Base-by-base conservation (phyloP, 2,797 vertebrate genomes). In the Sebastes glaucus region DNA sequence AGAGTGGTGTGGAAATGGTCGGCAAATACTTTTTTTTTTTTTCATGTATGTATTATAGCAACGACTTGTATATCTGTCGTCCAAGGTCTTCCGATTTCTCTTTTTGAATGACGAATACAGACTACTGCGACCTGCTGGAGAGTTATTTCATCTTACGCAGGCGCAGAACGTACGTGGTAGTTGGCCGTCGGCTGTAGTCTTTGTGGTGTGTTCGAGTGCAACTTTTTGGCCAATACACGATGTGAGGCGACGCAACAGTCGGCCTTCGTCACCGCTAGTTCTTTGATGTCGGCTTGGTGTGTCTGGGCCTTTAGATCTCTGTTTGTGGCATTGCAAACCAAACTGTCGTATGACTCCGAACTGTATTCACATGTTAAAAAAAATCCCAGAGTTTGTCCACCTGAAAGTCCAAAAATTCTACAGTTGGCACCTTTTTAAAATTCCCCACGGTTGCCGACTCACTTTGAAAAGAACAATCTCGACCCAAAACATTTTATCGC, bases 401-500 rank as follows among this genome's bases (percentile, higher is more conserved):
- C 35, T 69, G 11, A 74, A 70, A 66, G 69, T 65, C 10, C 68
- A n/a, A 20, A 49, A 38, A 55, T 63, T 57, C 30, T 14, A 42
- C 16, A 69, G 27, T 42, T 55, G n/a, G 3, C 60, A 3, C 18
- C 27, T 62, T 76, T 70, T 56, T 20, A n/a, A 30, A 56, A 73
- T 74, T 65, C 64, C 33, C 42, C n/a, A 56, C 59, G 10, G 35
- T 60, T 77, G 35, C 65, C 64, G 71, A 74, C 11, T 80, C 20
- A 42, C 49, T 74, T 76, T 63, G 49, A 10, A 74, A 38, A 66
- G 85, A 59, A 9, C 59, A 25, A 18, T 83, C 23, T 59, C 61
- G 49, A 85, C 82, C 57, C 28, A 35, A 81, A 81, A 64, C 71
- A 66, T 85, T 89, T 91, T 69, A 87, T 89, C 74, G 2, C 28